A percentile compares a stretch with the other conserved stretches of the same genome.
Evolutionary conservation across 2,113 vertebrate species (phyloP).

Genomic region (Pollimyrus isidori): DNA sequence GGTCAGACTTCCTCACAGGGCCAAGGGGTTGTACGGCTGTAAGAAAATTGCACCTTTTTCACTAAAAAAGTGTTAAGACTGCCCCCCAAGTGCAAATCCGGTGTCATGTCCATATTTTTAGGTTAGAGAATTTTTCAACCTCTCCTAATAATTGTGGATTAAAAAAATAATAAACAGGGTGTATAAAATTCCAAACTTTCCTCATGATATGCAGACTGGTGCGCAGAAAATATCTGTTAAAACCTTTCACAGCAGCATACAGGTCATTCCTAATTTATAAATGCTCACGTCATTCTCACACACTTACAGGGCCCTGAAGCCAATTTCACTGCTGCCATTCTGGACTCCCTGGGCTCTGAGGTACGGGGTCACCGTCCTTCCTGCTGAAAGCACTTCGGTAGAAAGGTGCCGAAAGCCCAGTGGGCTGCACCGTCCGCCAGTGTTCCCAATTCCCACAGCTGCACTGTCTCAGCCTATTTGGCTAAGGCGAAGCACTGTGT

Average conservation of each 20-base stretch:
- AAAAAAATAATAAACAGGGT: background rate
- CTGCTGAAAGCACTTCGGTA: background rate
- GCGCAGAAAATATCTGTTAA: background rate
- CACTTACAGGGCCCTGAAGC: background rate
- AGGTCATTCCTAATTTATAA: background rate
- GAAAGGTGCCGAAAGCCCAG: background rate
- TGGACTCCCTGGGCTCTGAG: background rate
- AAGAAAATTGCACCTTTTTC: background rate
- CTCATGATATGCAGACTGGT: background rate
- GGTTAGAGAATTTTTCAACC: background rate
- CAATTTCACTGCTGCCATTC: background rate
- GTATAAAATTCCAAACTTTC: background rate
- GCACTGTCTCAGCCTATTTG: background rate
- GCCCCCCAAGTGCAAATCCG: background rate
- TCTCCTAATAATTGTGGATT: background rate
- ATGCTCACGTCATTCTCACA: background rate
- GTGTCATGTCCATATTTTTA: background rate
- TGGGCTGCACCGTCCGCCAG: background rate
- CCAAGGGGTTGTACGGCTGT: background rate
- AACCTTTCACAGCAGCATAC: background rate
- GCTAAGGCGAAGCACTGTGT: slow-evolving; percentile 74
- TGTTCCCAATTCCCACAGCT: background rate
- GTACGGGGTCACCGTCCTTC: background rate
- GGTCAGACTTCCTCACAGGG: background rate
- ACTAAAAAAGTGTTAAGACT: background rate